Evolutionary conservation across 1,140 invertebrate species (phyloP), one percentile per base, ranked within the genome.

Genomic region (Homarus americanus): DNA sequence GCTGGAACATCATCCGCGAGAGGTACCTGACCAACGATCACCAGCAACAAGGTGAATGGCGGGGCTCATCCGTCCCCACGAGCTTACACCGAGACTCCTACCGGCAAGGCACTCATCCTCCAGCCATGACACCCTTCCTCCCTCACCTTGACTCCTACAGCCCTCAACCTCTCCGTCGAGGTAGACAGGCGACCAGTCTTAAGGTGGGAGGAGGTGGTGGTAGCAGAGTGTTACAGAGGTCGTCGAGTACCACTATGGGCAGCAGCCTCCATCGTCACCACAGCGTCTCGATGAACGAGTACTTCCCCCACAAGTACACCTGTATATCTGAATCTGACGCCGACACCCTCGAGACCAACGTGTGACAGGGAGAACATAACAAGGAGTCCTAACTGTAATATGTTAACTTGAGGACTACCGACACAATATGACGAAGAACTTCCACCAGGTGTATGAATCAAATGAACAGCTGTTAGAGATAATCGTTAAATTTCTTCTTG

Each of bases 331-430:
- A 87, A 28, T 87, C 84, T 78, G 84, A 87, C 34, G 84, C 84
- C 17, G 84, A 87, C 40, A 87, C 84, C 9, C 72, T 87, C 40
- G 84, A 78, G n/a, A 87, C 84, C 40, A 87, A 87, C 28, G 84
- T 87, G 82, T 83, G 44, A 49, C 44, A n/a, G n/a, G n/a, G n/a
- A n/a, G n/a, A n/a, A n/a, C n/a, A n/a, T n/a, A n/a, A n/a, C n/a
- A n/a, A n/a, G n/a, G n/a, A n/a, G n/a, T n/a, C n/a, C n/a, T n/a
- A n/a, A n/a, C n/a, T n/a, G n/a, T n/a, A n/a, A n/a, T n/a, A n/a
- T n/a, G n/a, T n/a, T n/a, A n/a, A n/a, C n/a, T n/a, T n/a, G n/a
- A n/a, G n/a, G n/a, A n/a, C n/a, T n/a, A n/a, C n/a, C n/a, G n/a
- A n/a, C n/a, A n/a, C n/a, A n/a, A n/a, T n/a, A n/a, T n/a, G n/a